phyloP scores from a whole-genome alignment of 1,140 invertebrate genomes.

The Zaprionus ghesquierei region DNA sequence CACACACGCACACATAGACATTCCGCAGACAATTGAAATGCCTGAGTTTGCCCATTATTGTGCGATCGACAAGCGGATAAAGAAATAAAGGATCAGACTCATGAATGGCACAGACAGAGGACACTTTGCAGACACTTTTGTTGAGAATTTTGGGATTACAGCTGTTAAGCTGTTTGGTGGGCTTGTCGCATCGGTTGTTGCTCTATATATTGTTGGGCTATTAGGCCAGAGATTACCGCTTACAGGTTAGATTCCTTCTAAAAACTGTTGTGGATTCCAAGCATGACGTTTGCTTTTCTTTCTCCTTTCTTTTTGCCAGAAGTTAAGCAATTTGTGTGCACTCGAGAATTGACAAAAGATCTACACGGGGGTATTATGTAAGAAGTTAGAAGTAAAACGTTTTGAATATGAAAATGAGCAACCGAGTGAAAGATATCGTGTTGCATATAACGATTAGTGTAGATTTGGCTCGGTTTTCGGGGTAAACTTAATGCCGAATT shows the following conservation, averaged over 20 bases:
- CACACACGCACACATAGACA: background rate
- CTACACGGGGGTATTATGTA: conserved; percentile 54
- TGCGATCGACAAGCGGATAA: conserved; percentile 74
- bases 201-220: conserved; percentile 56
- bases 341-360: conserved; percentile 44
- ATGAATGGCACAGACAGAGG: conserved; percentile 58
- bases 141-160: conserved; percentile 71
- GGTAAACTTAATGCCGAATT: background rate
- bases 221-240: conserved; percentile 52
- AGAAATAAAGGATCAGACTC: conserved; percentile 38
- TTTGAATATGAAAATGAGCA: conserved; percentile 21
- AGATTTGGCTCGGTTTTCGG: background rate
- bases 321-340: conserved; percentile 68
- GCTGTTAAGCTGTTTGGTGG: conserved; percentile 72
- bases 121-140: conserved; percentile 65
- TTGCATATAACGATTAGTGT: background rate
- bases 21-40: conserved; percentile 9
- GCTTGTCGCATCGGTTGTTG: conserved; percentile 33
- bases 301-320: conserved; percentile 41
- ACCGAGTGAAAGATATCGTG: background rate
- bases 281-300: conserved; percentile 45
- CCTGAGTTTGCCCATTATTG: conserved; percentile 70
- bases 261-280: conserved; percentile 21
- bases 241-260: conserved; percentile 36
- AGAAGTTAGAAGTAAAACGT: conserved; percentile 60